phyloP scores from a whole-genome alignment of 2,113 vertebrate genomes.

The Hypocryptadius cinnamomeus region DNA sequence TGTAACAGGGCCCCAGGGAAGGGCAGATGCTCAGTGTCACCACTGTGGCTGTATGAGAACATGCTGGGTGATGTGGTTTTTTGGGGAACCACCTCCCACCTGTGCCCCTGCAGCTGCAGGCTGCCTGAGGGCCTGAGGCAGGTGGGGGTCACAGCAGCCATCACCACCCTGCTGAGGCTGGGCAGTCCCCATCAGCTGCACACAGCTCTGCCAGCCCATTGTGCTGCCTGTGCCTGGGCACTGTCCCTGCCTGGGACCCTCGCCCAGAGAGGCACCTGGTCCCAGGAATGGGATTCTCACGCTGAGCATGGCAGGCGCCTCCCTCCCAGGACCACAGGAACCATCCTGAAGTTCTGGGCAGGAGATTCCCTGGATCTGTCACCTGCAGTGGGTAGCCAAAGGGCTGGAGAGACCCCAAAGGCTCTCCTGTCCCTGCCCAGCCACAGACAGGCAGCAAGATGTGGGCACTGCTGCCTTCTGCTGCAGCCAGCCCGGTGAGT shows the following conservation, averaged over 20 bases:
- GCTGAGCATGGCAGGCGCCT: fast-evolving
- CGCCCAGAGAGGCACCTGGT: not conserved
- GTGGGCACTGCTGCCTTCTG: not conserved
- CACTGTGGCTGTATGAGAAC: not conserved
- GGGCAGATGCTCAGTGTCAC: not conserved
- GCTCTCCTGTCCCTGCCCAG: not conserved
- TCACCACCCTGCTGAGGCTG: not conserved
- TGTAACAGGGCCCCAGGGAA: not conserved
- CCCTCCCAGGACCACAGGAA: not conserved
- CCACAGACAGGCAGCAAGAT: not conserved
- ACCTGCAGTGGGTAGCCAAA: not conserved
- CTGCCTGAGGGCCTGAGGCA: not conserved
- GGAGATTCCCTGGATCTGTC: not conserved
- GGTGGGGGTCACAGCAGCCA: not conserved
- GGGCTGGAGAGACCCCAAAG: not conserved
- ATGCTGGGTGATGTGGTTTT: not conserved
- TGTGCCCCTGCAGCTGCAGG: not conserved
- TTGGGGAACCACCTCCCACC: not conserved
- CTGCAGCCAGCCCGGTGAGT: not conserved
- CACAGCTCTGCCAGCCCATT: not conserved
- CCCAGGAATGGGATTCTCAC: fast-evolving
- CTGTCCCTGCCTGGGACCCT: fast-evolving
- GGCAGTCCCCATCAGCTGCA: not conserved
- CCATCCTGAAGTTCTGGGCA: not conserved
- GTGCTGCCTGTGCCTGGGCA: not conserved